Conservation (phyloP, 2,888 invertebrate genomes). For the Parnassius smintheus region DNA sequence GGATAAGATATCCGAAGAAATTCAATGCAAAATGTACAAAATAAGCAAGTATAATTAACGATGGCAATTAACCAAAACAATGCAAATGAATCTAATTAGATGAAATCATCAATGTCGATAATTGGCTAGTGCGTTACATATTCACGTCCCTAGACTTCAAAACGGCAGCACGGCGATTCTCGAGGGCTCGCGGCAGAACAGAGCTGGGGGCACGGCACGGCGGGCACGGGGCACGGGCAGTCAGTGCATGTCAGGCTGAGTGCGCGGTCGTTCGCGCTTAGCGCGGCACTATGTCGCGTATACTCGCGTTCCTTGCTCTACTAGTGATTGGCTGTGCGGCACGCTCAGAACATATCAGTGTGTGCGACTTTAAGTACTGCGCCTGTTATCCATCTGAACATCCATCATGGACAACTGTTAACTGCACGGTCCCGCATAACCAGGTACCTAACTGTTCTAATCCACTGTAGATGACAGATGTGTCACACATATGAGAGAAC, state of each 20-base stretch:
- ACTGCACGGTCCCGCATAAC: slow-evolving; percentile 82
- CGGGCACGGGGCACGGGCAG: slow-evolving; percentile 40
- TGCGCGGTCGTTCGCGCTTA: slow-evolving; percentile 59
- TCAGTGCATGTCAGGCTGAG: slow-evolving; percentile 58
- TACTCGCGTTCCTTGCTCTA: slow-evolving; percentile 69
- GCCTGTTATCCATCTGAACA: slow-evolving; percentile 80
- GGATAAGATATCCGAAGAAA: too few species aligned
- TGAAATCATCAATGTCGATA: slow-evolving; percentile 67
- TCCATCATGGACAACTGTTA: slow-evolving; percentile 82
- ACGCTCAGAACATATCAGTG: slow-evolving; percentile 42
- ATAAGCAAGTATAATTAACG: slow-evolving; percentile 15
- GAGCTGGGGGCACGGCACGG: slow-evolving; percentile 23
- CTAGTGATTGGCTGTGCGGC: slow-evolving; percentile 55
- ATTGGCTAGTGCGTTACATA: slow-evolving; percentile 43
- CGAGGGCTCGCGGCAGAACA: slow-evolving; percentile 17
- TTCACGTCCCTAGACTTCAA: slow-evolving; percentile 51
- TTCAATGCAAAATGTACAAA: too few species aligned
- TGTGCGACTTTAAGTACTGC: slow-evolving; percentile 80
- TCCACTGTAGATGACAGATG: slow-evolving; percentile 25
- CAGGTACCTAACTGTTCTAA: slow-evolving; percentile 70
- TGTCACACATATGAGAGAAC: slow-evolving; percentile 15
- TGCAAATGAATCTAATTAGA: slow-evolving; percentile 36
- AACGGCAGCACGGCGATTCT: slow-evolving; percentile 37
- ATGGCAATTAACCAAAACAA: slow-evolving; percentile 29
- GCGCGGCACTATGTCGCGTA: slow-evolving; percentile 69